Base-by-base conservation (phyloP, 2,888 invertebrate genomes). In the Drosophila testacea region DNA sequence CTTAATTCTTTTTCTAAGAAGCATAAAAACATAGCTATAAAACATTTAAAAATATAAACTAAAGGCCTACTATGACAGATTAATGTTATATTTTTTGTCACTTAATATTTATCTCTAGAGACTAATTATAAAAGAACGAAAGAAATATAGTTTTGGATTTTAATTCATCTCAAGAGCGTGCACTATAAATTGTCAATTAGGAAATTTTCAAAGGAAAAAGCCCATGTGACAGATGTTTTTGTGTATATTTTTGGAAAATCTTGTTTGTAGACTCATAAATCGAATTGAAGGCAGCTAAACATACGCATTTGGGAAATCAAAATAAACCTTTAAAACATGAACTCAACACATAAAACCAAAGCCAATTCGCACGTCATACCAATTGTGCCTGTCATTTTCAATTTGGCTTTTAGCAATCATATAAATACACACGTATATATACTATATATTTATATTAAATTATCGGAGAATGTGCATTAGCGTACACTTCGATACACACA, bases 381-480 rank as follows among this genome's bases (percentile, higher is more conserved):
- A 73, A 83, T 75, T 77, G 68, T 70, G 64, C 65, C 65, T 81
- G 69, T 75, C 77, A 67, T 73, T 70, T 73, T 50, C 38, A 69
- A 54, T 70, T 61, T 50, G 48, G 36, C 39, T 57, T 62, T 36
- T 52, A 56, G n/a, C 52, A 38, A 63, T 30, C 22, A n/a, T 11
- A 59, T 28, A 68, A 62, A 56, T 50, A 30, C n/a, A 16, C 16
- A 36, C 13, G 9, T 28, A 36, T 65, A 46, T 56, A 56, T 28
- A 47, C n/a, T 42, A 38, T 47, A 44, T 16, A 16, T 27, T 28
- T 56, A 50, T 30, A 38, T 34, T 47, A 27, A 28, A 7, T 50
- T 28, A 39, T 61, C 11, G 9, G 47, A 38, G 16, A 60, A 47
- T 16, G 54, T 42, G 36, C 50, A 36, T 55, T 32, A 55, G 47